phyloP scores from a whole-genome alignment of 2,888 invertebrate species.

The Trachelus tabidus region DNA sequence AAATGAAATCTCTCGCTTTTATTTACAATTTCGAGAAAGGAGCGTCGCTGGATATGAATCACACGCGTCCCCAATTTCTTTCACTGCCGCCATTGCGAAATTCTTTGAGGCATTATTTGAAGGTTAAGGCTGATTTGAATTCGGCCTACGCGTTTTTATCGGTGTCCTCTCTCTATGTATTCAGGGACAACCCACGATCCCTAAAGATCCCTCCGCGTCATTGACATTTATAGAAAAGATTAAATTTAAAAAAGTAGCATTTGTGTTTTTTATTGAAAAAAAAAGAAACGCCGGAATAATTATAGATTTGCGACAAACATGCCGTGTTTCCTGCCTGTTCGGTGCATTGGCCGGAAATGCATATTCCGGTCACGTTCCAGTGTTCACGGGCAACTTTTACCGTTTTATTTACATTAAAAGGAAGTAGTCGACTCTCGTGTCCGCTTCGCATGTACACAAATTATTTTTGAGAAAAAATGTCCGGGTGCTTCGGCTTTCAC shows the following conservation, averaged over 20 bases:
- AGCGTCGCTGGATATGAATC: not conserved
- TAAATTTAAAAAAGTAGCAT: not conserved
- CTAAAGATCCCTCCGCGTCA: not conserved
- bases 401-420: not conserved
- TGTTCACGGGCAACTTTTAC: conserved; percentile 1
- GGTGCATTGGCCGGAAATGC: not conserved
- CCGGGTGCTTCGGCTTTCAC: conserved; percentile 2
- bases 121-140: not conserved
- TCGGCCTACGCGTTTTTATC: not conserved
- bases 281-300: not conserved
- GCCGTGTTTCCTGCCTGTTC: not conserved
- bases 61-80: not conserved
- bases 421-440: not conserved
- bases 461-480: conserved; percentile 4
- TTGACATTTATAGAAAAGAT: not conserved
- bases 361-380: not conserved
- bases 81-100: not conserved
- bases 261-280: not conserved
- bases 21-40: not conserved
- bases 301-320: not conserved
- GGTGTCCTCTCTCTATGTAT: not conserved
- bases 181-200: not conserved
- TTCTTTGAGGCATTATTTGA: not conserved
- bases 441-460: not conserved
- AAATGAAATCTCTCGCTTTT: not conserved